phyloP scores from a whole-genome alignment of 2,888 invertebrate genomes.

The Lithophane ornitopus region DNA sequence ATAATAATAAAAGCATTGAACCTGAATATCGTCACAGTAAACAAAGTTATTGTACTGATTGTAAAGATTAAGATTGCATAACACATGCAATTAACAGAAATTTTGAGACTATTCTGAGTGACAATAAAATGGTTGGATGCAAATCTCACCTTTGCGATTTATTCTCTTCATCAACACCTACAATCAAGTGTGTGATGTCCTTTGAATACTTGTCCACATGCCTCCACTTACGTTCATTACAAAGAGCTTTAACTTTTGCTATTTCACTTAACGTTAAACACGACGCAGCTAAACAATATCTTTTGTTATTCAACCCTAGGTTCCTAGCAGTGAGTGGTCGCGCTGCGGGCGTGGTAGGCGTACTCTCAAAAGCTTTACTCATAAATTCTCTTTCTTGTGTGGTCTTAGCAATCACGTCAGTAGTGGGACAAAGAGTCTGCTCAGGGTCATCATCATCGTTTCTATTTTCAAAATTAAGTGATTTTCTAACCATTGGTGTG shows the following conservation, averaged over 20 bases:
- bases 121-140: not conserved
- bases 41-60: constrained; percentile 18
- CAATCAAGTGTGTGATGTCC: constrained; percentile 86
- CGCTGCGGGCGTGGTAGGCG: constrained; percentile 69
- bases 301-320: constrained; percentile 57
- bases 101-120: not conserved
- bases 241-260: constrained; percentile 76
- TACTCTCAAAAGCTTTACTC: constrained; percentile 81
- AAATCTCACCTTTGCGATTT: constrained; percentile 81
- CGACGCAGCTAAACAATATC: constrained; percentile 80
- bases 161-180: constrained; percentile 84
- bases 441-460: constrained; percentile 75
- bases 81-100: not conserved
- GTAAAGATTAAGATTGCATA: constrained; percentile 10
- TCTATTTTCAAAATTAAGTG: constrained; percentile 79
- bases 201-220: constrained; percentile 80
- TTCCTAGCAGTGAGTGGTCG: constrained; percentile 62
- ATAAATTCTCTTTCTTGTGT: constrained; percentile 85
- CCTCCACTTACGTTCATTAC: constrained; percentile 75
- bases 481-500: constrained; percentile 85
- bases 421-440: constrained; percentile 79
- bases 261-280: constrained; percentile 76
- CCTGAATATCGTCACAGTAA: not conserved
- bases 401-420: constrained; percentile 75
- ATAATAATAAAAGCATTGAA: constrained; percentile 9